Percentiles rank a stretch among this genome's conserved stretches.
These are phyloP conservation scores for Plecotus auritus DNA, from an alignment of 2,113 vertebrate species.

Conservation along the genomic window DNA sequence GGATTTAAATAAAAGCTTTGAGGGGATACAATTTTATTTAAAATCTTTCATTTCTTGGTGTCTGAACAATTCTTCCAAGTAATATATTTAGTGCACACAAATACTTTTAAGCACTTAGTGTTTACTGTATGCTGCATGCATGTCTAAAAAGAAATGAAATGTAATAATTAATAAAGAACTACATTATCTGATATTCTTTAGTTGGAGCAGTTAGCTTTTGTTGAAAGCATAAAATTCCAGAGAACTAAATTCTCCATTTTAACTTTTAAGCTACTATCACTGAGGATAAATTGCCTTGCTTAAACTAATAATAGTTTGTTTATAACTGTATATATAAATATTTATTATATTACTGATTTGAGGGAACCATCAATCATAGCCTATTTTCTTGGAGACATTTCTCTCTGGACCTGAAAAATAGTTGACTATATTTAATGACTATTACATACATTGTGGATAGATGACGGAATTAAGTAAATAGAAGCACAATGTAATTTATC, in stretches of 20 bases:
- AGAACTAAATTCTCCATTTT: slow-evolving; percentile 50
- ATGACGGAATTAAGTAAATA: slow-evolving; percentile 35
- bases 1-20: slow-evolving; percentile 8
- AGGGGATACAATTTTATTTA: not conserved
- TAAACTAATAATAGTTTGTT: slow-evolving; percentile 45
- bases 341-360: slow-evolving; percentile 30
- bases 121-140: not conserved
- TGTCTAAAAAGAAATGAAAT: slow-evolving; percentile 47
- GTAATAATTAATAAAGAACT: not conserved
- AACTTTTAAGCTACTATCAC: slow-evolving; percentile 48
- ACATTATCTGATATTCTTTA: slow-evolving; percentile 41
- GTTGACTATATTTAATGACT: slow-evolving; percentile 32
- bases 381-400: slow-evolving; percentile 42
- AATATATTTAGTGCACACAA: not conserved
- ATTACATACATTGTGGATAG: not conserved
- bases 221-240: slow-evolving; percentile 34
- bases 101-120: not conserved
- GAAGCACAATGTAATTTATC: not conserved
- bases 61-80: not conserved
- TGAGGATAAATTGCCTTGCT: slow-evolving; percentile 46
- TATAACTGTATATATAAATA: slow-evolving; percentile 54
- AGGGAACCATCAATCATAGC: not conserved
- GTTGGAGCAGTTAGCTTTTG: slow-evolving; percentile 57
- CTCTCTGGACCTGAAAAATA: not conserved
- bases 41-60: slow-evolving; percentile 20